A percentile compares a stretch with the other conserved stretches of the same genome.
These are phyloP conservation scores for Neopipo cinnamomea DNA, from an alignment of 2,113 vertebrate species.

Conservation along the genomic window DNA sequence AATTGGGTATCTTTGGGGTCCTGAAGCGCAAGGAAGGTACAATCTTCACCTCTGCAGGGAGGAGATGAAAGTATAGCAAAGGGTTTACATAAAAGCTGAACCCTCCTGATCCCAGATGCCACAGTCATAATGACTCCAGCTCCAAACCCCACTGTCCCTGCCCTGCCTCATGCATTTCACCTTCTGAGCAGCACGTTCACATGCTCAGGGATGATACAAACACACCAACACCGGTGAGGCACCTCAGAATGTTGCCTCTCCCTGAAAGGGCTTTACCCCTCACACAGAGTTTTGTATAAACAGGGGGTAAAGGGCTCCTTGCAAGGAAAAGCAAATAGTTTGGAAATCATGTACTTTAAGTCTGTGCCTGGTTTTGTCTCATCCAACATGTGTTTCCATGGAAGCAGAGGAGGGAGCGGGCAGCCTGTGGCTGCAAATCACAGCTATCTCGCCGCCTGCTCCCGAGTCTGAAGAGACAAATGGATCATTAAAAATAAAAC, in stretches of 20 bases:
- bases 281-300: background rate
- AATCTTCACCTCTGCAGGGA: background rate
- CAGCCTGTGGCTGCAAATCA: slow-evolving; percentile 49
- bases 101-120: background rate
- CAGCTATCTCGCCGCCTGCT: slow-evolving; percentile 3
- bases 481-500: slow-evolving; percentile 45
- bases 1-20: background rate
- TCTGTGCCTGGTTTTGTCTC: background rate
- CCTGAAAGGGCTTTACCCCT: background rate
- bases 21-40: background rate
- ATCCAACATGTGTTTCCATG: slow-evolving; percentile 58
- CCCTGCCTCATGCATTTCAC: background rate
- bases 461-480: background rate
- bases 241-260: background rate
- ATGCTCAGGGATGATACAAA: background rate
- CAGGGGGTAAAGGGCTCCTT: background rate
- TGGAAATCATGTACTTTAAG: background rate
- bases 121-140: background rate
- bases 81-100: background rate
- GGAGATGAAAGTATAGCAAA: background rate
- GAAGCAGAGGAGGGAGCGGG: slow-evolving; percentile 42
- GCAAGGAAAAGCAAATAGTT: slow-evolving; percentile 4
- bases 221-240: background rate
- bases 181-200: background rate
- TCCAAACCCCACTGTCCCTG: background rate